These are phyloP conservation scores for rat (Rattus norvegicus) DNA, from an alignment of 2,113 vertebrate genomes.

Conservation along the genomic window DNA sequence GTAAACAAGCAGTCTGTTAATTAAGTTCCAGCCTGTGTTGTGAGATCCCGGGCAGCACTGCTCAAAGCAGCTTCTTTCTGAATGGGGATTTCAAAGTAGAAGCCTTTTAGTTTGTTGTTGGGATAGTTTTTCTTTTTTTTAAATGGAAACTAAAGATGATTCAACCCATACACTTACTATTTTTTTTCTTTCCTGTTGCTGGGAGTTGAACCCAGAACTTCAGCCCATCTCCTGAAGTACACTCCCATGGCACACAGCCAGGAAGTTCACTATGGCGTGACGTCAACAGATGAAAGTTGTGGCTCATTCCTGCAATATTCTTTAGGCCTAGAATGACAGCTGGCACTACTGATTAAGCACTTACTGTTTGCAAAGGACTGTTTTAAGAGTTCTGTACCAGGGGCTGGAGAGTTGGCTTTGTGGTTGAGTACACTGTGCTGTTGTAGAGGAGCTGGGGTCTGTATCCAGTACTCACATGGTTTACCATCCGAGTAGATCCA, in stretches of 20 bases:
- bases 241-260: not conserved
- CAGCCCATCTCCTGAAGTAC: not conserved
- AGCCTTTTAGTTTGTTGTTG: not conserved
- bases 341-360: not conserved
- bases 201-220: not conserved
- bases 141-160: not conserved
- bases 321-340: not conserved
- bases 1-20: constrained; percentile 30
- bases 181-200: not conserved
- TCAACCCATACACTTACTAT: not conserved
- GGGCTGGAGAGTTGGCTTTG: not conserved
- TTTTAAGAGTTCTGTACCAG: not conserved
- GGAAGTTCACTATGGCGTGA: not conserved
- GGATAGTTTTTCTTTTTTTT: not conserved
- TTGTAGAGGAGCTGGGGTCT: not conserved
- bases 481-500: not conserved
- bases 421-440: not conserved
- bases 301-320: not conserved
- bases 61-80: not conserved
- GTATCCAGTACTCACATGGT: not conserved
- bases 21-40: not conserved
- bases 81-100: not conserved
- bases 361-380: not conserved
- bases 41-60: not conserved
- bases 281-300: not conserved